Evolutionary conservation across 2,113 vertebrate genomes (phyloP).

Genomic region (Falco punctatus): DNA sequence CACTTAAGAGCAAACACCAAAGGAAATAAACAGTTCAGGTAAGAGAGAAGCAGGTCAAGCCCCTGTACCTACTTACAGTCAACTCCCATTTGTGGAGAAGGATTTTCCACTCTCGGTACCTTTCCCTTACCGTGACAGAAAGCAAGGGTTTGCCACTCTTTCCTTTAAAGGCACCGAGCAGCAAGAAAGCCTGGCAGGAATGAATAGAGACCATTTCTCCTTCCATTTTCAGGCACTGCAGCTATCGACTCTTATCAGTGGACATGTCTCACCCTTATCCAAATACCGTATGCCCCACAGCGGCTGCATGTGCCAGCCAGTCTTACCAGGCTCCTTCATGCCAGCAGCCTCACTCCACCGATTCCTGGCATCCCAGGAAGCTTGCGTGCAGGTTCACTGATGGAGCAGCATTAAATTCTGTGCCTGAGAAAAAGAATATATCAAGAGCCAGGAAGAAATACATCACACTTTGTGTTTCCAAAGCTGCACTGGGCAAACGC

Average conservation of each 20-base stretch:
- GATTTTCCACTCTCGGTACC: rapidly evolving
- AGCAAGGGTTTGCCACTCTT: background rate
- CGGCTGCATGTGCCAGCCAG: background rate
- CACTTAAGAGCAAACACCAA: background rate
- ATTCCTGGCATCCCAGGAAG: background rate
- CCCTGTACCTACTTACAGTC: background rate
- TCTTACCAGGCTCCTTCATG: background rate
- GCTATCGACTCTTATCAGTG: background rate
- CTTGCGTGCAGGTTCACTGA: rapidly evolving
- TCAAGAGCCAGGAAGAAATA: background rate
- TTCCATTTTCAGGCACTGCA: background rate
- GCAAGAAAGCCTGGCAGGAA: background rate
- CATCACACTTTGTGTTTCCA: background rate
- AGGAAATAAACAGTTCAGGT: background rate
- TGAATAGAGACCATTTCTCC: background rate
- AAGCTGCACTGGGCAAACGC: background rate
- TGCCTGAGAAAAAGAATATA: background rate
- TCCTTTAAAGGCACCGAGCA: background rate
- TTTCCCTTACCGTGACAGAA: rapidly evolving
- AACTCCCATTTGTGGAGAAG: background rate
- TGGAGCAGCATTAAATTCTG: background rate
- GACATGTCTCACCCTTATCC: background rate
- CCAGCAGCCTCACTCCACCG: background rate
- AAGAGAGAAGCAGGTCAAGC: background rate
- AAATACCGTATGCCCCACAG: background rate